Percentiles rank a stretch among this genome's conserved stretches.
These are phyloP conservation scores for Centropristis striata DNA, from an alignment of 2,113 vertebrate genomes.

Conservation along the genomic window DNA sequence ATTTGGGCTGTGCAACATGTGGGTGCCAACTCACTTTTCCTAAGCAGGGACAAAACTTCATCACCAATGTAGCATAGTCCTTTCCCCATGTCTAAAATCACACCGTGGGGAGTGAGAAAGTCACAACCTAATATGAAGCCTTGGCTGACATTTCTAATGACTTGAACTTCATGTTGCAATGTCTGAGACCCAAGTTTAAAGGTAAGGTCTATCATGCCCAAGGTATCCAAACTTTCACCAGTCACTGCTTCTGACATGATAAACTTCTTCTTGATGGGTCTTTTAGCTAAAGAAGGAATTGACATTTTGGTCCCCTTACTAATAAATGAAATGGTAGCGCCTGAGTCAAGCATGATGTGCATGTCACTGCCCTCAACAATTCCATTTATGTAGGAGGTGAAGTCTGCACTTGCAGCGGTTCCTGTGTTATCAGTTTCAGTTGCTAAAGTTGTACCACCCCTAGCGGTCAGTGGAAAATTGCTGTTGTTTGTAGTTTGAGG, in stretches of 20 bases:
- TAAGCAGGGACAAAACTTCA: not conserved
- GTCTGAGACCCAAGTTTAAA: too few species aligned
- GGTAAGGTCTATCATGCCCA: not conserved
- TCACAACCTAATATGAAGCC: not conserved
- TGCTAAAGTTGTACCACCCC: too few species aligned
- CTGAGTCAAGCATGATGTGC: constrained; percentile 15
- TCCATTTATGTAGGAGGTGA: constrained; percentile 4
- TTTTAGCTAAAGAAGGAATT: constrained; percentile 7
- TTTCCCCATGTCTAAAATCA: not conserved
- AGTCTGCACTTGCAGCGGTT: not conserved
- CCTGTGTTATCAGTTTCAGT: too few species aligned
- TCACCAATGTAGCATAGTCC: not conserved
- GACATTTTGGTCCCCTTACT: constrained; percentile 5
- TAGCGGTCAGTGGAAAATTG: not conserved
- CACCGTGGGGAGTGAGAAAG: not conserved
- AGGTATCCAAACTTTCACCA: constrained; percentile 14
- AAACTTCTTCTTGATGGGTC: constrained; percentile 14
- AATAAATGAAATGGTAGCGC: constrained; percentile 25
- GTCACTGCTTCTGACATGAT: constrained; percentile 17
- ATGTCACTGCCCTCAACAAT: constrained; percentile 30
- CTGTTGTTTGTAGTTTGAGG: not conserved
- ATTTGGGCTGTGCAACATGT: not conserved
- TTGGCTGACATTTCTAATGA: not conserved
- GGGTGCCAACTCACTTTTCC: not conserved
- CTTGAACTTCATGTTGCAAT: not conserved